Conservation (phyloP, 23 tunicate genomes). For the Styela plicata region DNA sequence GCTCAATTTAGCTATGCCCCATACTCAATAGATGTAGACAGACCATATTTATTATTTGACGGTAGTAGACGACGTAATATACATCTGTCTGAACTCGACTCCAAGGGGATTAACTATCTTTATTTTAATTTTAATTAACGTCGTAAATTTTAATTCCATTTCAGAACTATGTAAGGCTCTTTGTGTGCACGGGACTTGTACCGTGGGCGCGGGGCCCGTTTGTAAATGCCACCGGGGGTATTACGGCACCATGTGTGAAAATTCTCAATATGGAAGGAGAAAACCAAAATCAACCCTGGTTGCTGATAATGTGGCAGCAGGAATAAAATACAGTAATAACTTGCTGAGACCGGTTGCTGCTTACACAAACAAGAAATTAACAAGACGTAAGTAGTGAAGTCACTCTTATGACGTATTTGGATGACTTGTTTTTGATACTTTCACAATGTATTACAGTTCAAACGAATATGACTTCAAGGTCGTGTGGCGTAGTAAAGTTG, state of each 20-base stretch:
- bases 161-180: slow-evolving; percentile 14
- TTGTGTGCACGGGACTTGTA: slow-evolving; percentile 1
- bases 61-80: too few species aligned
- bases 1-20: too few species aligned
- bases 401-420: too few species aligned
- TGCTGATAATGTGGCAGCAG: background rate
- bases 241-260: background rate
- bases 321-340: background rate
- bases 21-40: too few species aligned
- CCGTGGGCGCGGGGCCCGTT: background rate
- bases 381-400: background rate
- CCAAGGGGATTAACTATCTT: background rate
- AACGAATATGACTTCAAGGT: too few species aligned
- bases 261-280: background rate
- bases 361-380: background rate
- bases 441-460: too few species aligned
- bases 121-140: background rate
- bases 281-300: background rate
- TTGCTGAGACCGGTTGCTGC: slow-evolving; percentile 8
- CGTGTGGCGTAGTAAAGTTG: too few species aligned
- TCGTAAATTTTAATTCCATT: background rate
- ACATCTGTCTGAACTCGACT: background rate
- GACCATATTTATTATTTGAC: too few species aligned
- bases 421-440: too few species aligned
- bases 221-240: slow-evolving; percentile 8